Percentiles rank a stretch among this genome's conserved stretches.
Conservation (phyloP, 1,140 invertebrate species). For the Anagrus nilaparvatae region DNA sequence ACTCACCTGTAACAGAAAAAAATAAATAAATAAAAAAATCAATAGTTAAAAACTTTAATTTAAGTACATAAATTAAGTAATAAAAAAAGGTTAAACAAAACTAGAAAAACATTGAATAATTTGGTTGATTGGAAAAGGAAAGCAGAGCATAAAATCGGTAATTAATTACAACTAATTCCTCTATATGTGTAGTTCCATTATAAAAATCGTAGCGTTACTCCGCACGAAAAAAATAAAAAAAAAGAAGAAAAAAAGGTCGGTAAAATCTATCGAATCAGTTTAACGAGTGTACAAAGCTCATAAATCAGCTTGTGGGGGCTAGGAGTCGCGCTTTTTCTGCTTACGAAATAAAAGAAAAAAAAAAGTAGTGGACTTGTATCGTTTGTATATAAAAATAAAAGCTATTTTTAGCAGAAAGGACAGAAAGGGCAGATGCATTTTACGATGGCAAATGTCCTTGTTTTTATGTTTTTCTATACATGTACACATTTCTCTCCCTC, state of each 20-base stretch:
- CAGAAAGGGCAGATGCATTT: constrained; percentile 31
- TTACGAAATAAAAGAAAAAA: neutral
- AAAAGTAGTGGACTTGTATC: constrained; percentile 12
- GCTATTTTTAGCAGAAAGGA: constrained; percentile 17
- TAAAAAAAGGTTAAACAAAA: no score
- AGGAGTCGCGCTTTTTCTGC: neutral
- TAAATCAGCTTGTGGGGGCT: constrained; percentile 26
- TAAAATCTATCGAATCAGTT: constrained; percentile 40
- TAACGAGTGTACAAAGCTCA: constrained; percentile 35
- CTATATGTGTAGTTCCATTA: no score
- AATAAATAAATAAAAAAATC: no score
- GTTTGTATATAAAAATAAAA: no score
- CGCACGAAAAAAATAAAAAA: constrained; percentile 7
- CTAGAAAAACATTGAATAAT: no score
- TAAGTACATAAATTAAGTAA: no score
- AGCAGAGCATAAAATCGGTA: no score
- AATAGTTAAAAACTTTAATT: no score
- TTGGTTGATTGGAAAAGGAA: no score
- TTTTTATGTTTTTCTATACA: neutral
- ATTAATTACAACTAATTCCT: no score
- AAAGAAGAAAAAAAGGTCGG: constrained; percentile 23
- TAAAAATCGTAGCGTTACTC: no score
- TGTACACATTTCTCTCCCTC: constrained; percentile 10
- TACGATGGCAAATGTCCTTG: constrained; percentile 23
- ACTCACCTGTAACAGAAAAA: no score